phyloP scores from a whole-genome alignment of 2,797 vertebrate genomes.

The Hylomyscus alleni region DNA sequence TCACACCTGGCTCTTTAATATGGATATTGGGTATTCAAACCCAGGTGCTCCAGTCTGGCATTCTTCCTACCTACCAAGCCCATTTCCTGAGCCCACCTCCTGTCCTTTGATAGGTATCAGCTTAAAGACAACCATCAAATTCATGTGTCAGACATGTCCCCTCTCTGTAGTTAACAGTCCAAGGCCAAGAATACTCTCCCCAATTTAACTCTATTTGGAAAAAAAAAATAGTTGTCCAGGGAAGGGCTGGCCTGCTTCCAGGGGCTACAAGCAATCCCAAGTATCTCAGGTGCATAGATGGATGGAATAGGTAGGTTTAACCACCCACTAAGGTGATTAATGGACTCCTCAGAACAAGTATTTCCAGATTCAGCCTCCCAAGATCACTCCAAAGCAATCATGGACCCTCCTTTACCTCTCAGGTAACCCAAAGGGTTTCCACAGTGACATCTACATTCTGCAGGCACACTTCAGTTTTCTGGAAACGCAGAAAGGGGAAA shows the following conservation, averaged over 20 bases:
- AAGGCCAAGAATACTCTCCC: not conserved
- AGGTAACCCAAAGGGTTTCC: not conserved
- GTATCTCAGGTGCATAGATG: not conserved
- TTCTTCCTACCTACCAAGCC: not conserved
- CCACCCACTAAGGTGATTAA: not conserved
- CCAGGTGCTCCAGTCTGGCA: not conserved
- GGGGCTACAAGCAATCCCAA: not conserved
- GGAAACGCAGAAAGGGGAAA: not conserved
- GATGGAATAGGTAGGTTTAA: not conserved
- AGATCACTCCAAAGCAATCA: not conserved
- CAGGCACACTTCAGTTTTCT: not conserved
- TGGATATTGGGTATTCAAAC: not conserved
- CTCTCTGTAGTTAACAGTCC: not conserved
- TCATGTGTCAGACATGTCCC: not conserved
- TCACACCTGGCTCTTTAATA: not conserved
- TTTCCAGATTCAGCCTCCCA: not conserved
- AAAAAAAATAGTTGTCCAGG: not conserved
- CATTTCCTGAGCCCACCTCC: not conserved
- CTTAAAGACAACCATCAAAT: not conserved
- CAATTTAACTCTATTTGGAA: not conserved
- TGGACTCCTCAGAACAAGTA: not conserved
- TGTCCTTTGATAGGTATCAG: not conserved
- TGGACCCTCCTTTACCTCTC: not conserved
- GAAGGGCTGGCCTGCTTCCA: not conserved
- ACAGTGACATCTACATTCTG: not conserved